A percentile compares a stretch with the other conserved stretches of the same genome.
phyloP scores from a whole-genome alignment of 1,140 invertebrate species.

The Formica exsecta region DNA sequence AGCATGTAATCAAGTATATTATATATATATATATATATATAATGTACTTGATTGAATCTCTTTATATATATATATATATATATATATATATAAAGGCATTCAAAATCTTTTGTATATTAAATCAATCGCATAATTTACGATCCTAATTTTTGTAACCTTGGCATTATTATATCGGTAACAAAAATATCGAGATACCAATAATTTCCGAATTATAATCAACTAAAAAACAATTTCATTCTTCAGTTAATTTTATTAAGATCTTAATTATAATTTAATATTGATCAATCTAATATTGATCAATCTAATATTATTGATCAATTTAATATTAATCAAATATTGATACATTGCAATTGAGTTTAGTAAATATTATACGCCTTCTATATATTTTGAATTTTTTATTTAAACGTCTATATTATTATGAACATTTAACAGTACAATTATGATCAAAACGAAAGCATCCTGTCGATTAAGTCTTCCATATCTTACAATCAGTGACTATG shows the following conservation, averaged over 20 bases:
- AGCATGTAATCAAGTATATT: not conserved
- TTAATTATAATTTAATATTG: not conserved
- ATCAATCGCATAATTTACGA: not conserved
- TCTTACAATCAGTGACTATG: slow-evolving; percentile 5
- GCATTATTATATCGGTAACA: not conserved
- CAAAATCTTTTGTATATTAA: not conserved
- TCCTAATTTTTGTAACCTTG: not conserved
- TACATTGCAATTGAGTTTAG: not conserved
- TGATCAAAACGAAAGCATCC: not conserved
- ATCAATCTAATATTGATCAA: no score
- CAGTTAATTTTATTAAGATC: not conserved
- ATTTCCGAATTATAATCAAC: not conserved
- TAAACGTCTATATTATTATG: not conserved
- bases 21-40: not conserved
- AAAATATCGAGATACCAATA: not conserved
- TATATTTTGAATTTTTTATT: not conserved
- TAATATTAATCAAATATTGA: not conserved
- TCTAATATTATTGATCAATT: no score
- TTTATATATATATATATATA: no score
- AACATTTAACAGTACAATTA: not conserved
- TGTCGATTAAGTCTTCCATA: slow-evolving; percentile 35
- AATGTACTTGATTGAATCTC: no score
- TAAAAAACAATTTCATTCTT: not conserved
- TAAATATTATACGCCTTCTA: not conserved
- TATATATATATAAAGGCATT: not conserved